These are phyloP conservation scores for Garrulus glandarius DNA, from an alignment of 2,797 vertebrate species.

Conservation along the genomic window DNA sequence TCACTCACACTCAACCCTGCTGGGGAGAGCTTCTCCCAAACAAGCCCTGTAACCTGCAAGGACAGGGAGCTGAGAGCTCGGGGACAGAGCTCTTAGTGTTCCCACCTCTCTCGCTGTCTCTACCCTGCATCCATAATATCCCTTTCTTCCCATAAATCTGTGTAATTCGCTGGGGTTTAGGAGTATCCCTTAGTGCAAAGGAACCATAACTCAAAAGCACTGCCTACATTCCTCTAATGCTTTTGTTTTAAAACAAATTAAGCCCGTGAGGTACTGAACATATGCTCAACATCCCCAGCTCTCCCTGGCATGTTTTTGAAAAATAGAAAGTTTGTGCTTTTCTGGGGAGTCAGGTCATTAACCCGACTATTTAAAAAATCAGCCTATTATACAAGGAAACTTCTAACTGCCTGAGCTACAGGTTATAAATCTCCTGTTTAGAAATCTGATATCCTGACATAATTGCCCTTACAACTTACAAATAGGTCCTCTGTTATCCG, in stretches of 20 bases:
- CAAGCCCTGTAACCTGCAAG: background rate
- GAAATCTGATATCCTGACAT: slow-evolving; percentile 66
- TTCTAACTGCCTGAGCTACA: slow-evolving; percentile 37
- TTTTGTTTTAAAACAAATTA: slow-evolving; percentile 44
- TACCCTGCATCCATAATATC: background rate
- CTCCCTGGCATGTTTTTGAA: background rate
- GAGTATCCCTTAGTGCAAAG: slow-evolving; percentile 17
- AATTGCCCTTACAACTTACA: slow-evolving; percentile 66
- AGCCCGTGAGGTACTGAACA: background rate
- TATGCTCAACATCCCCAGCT: background rate
- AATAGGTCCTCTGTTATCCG: slow-evolving; percentile 67
- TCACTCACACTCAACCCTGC: background rate
- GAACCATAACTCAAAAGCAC: slow-evolving; percentile 21
- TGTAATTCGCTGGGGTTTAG: background rate
- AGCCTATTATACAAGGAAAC: slow-evolving; percentile 53
- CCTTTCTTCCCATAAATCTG: slow-evolving; percentile 1
- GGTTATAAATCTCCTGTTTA: slow-evolving; percentile 65
- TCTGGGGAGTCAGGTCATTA: slow-evolving; percentile 46
- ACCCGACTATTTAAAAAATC: slow-evolving; percentile 36
- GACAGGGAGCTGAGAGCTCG: background rate
- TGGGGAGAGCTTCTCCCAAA: background rate
- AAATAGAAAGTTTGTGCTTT: slow-evolving; percentile 55
- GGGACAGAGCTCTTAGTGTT: background rate
- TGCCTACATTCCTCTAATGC: slow-evolving; percentile 30
- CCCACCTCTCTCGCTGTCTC: background rate